Conservation (phyloP, 23 tunicate genomes). For the Halocynthia aurantium region DNA sequence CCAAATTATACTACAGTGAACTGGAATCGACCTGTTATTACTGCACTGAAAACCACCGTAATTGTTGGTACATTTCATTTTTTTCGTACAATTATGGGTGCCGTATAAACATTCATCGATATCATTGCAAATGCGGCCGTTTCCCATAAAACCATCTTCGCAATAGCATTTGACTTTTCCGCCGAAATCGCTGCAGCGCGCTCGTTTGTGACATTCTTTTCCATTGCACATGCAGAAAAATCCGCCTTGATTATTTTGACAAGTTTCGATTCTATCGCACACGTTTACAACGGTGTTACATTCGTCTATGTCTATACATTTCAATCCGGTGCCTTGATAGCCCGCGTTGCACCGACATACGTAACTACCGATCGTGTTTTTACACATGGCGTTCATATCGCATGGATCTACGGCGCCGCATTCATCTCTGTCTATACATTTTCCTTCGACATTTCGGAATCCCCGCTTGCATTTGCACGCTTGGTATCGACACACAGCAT, state of each 20-base stretch:
- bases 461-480: constrained; percentile 18
- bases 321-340: not conserved
- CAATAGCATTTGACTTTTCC: constrained; percentile 5
- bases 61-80: constrained; percentile 2
- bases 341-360: constrained; percentile 8
- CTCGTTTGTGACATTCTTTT: constrained; percentile 7
- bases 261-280: constrained; percentile 2
- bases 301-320: constrained; percentile 23
- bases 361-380: constrained; percentile 1
- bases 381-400: constrained; percentile 10
- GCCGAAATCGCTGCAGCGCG: not conserved
- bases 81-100: constrained; percentile 6
- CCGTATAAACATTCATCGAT: constrained; percentile 8
- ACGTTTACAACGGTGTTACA: constrained; percentile 1
- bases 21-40: not conserved
- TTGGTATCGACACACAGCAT: not conserved
- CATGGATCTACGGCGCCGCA: constrained; percentile 1
- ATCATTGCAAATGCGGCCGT: constrained; percentile 5
- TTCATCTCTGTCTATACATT: constrained; percentile 15
- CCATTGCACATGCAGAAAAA: constrained; percentile 12
- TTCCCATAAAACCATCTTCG: constrained; percentile 2
- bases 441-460: not conserved
- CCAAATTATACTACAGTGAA: not conserved
- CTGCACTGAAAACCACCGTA: constrained; percentile 11
- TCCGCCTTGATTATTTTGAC: constrained; percentile 22